Percentiles rank a stretch among this genome's conserved stretches.
phyloP scores from a whole-genome alignment of 2,113 vertebrate genomes.

The Scartelaos histophorus region DNA sequence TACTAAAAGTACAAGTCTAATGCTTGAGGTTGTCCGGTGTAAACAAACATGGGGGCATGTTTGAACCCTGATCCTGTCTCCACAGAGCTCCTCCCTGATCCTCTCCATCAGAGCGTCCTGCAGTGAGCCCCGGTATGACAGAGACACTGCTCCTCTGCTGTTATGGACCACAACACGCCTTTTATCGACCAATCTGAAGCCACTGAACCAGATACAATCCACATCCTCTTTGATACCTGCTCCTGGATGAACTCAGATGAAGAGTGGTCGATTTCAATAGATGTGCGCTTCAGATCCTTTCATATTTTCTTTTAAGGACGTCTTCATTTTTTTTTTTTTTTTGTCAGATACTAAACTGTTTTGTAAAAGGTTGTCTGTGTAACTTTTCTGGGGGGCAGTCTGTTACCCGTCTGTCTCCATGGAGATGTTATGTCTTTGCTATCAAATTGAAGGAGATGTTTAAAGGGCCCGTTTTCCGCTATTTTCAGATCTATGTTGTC shows the following conservation, averaged over 20 bases:
- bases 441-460: no score
- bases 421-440: no score
- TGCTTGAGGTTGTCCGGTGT: constrained; percentile 25
- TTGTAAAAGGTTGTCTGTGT: neutral
- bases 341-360: no score
- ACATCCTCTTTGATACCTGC: constrained; percentile 11
- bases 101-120: constrained; percentile 47
- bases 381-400: neutral
- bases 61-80: constrained; percentile 52
- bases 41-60: constrained; percentile 42
- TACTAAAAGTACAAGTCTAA: constrained; percentile 14
- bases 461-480: no score
- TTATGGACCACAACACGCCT: constrained; percentile 32
- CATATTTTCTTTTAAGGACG: neutral
- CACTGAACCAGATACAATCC: constrained; percentile 22
- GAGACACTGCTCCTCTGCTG: constrained; percentile 26
- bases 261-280: neutral
- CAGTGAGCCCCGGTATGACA: constrained; percentile 45
- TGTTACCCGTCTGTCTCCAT: no score
- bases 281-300: neutral
- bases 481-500: no score
- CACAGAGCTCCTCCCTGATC: constrained; percentile 34
- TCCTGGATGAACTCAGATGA: neutral
- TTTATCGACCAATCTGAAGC: constrained; percentile 43
- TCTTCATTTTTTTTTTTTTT: no score